phyloP scores from a whole-genome alignment of 1,140 invertebrate species.

The Intoshia linei region DNA sequence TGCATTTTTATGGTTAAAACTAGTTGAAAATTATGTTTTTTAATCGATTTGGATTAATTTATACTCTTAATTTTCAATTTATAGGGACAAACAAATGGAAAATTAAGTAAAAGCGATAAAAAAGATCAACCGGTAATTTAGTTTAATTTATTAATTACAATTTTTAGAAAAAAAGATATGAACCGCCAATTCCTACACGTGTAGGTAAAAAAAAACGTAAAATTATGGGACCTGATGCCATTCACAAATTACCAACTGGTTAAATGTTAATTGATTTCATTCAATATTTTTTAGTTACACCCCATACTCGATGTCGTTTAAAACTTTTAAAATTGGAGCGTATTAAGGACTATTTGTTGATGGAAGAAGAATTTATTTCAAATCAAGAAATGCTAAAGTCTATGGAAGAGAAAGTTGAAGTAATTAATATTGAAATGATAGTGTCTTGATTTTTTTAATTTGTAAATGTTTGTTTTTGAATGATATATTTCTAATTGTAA shows the following conservation, averaged over 20 bases:
- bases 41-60: not conserved
- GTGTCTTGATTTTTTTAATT: not conserved
- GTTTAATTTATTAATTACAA: constrained; percentile 8
- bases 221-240: constrained; percentile 80
- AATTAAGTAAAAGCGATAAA: not conserved
- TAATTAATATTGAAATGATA: constrained; percentile 7
- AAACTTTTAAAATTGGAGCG: constrained; percentile 76
- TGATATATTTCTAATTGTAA: not conserved
- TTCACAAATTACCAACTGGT: constrained; percentile 64
- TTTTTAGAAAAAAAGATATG: constrained; percentile 93
- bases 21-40: not conserved
- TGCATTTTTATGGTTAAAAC: not conserved
- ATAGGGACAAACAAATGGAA: not conserved
- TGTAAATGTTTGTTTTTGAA: not conserved
- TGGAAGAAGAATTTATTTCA: constrained; percentile 96
- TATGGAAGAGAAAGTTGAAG: constrained; percentile 86
- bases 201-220: constrained; percentile 91
- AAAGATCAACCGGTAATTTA: not conserved
- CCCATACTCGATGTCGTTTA: constrained; percentile 65
- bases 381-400: constrained; percentile 90
- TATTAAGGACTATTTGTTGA: constrained; percentile 87
- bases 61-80: not conserved
- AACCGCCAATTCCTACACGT: constrained; percentile 77
- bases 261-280: constrained; percentile 3
- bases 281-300: constrained; percentile 36